Percentiles rank a stretch among this genome's conserved stretches.
Conservation (phyloP, 1,140 invertebrate genomes). For the Hermatobates lingyangjiaoensis region DNA sequence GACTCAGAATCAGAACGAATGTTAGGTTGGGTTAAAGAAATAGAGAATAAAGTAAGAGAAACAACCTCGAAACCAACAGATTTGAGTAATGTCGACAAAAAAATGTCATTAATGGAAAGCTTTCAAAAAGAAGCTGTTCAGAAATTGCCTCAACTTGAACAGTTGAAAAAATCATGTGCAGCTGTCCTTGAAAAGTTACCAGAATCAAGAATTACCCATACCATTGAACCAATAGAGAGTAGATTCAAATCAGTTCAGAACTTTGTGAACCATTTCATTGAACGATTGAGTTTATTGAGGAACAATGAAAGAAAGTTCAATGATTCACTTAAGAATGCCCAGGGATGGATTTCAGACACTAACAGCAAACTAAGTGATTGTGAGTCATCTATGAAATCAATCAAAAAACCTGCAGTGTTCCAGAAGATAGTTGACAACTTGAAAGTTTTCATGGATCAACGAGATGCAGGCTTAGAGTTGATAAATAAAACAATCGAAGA, state of each 20-base stretch:
- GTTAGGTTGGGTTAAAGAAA: constrained; percentile 66
- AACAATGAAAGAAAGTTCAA: constrained; percentile 29
- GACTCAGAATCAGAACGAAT: constrained; percentile 46
- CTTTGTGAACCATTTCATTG: constrained; percentile 28
- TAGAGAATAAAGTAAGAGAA: constrained; percentile 54
- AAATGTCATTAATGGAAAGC: constrained; percentile 44
- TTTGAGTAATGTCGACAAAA: constrained; percentile 44
- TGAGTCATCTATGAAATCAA: constrained; percentile 39
- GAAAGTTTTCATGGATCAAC: constrained; percentile 48
- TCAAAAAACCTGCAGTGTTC: constrained; percentile 30
- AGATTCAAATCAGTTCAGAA: constrained; percentile 57
- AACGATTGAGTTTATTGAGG: constrained; percentile 12
- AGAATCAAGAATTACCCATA: constrained; percentile 60
- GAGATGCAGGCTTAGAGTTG: constrained; percentile 56
- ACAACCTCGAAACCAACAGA: constrained; percentile 51
- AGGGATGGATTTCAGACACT: constrained; percentile 58
- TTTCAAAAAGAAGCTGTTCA: constrained; percentile 40
- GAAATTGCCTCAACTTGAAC: constrained; percentile 42
- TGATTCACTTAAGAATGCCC: constrained; percentile 43
- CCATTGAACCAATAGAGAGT: constrained; percentile 52
- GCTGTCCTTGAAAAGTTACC: constrained; percentile 54
- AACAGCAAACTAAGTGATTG: constrained; percentile 48
- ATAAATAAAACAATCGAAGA: constrained; percentile 63
- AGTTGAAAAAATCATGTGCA: constrained; percentile 44
- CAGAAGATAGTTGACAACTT: constrained; percentile 41